Evolutionary conservation across 2,888 invertebrate species (phyloP), one percentile per base, ranked within the genome.

Genomic region (Mantis religiosa): DNA sequence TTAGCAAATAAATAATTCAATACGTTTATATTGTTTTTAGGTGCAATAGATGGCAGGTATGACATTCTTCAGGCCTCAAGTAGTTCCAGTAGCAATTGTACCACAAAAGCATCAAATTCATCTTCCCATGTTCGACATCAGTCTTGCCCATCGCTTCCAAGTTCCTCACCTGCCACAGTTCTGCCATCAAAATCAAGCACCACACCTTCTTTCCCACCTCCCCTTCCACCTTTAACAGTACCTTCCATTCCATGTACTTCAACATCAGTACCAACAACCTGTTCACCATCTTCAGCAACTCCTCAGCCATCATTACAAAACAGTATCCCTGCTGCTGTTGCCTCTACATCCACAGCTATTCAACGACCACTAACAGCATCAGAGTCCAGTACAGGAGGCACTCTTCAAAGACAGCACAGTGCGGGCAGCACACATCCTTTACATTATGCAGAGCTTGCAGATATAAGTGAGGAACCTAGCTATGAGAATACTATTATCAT

Each of bases 401-500:
- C 89, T 54, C 89, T 90, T 81, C 91, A 90, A 85, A 88, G 90
- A 81, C 90, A 90, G 82, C 90, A 90, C 30, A 91, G 91, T 87
- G 90, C 89, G 9, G 91, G 90, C 15, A 89, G 86, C 83, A 41
- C 90, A n/a, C 90, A 90, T 54, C 88, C 90, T 28, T 83, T 90
- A 12, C 90, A 91, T 84, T 92, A 91, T 84, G 91, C 92, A 27
- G 92, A 92, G 87, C 91, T 92, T 28, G 91, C 91, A 82, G 93
- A 93, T 83, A 91, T 92, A 82, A 91, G 92, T 0, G 93, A 93
- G 91, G 94, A 94, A 90, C 94, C 94, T 82, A 94, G 93, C 91
- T 94, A 94, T 91, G 94, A 94, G 90, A 94, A 94, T 91, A 94
- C 94, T 83, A 93, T 93, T 89, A 93, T 93, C 88, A 93, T 93